Evolutionary conservation across 2,888 invertebrate species (phyloP).

Genomic region (Zaprionus bogoriensis): DNA sequence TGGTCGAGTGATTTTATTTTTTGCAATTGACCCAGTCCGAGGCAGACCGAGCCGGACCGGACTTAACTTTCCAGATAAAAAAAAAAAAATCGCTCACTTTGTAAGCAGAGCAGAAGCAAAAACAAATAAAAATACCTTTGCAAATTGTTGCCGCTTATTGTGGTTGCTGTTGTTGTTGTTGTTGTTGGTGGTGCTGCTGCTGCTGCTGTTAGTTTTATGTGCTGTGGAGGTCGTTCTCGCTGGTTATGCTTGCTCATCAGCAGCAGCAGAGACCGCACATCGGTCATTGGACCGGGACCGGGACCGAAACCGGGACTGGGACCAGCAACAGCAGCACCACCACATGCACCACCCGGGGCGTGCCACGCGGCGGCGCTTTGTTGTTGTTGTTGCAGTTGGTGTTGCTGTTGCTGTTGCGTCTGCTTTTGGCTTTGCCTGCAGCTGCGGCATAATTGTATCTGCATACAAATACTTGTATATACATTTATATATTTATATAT

Average conservation of each 20-base stretch:
- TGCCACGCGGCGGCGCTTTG: conserved; percentile 60
- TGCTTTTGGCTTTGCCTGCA: conserved; percentile 53
- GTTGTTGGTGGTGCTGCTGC: too few relatives aligned
- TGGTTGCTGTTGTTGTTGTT: conserved; percentile 16
- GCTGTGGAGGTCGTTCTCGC: conserved; percentile 73
- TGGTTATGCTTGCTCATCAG: conserved; percentile 62
- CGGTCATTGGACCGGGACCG: conserved; percentile 73
- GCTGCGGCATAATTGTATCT: conserved; percentile 43
- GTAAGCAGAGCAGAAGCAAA: conserved; percentile 4
- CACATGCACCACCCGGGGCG: conserved; percentile 56
- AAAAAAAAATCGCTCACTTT: conserved; percentile 22
- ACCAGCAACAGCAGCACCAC: conserved; percentile 3
- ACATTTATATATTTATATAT: conserved; percentile 6
- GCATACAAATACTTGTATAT: conserved; percentile 11
- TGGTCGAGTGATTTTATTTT: conserved; percentile 24
- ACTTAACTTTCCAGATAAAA: conserved; percentile 56
- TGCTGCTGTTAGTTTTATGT: conserved; percentile 35
- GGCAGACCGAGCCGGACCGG: neutral
- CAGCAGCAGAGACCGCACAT: conserved; percentile 47
- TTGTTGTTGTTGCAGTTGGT: conserved; percentile 14
- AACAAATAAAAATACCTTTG: conserved; percentile 29
- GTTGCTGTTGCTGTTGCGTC: conserved; percentile 1
- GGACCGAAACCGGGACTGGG: conserved; percentile 19
- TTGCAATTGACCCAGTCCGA: conserved; percentile 62
- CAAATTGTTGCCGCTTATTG: conserved; percentile 42